These are phyloP conservation scores for Dromococcyx pavoninus DNA, from an alignment of 2,797 vertebrate genomes.

Conservation along the genomic window DNA sequence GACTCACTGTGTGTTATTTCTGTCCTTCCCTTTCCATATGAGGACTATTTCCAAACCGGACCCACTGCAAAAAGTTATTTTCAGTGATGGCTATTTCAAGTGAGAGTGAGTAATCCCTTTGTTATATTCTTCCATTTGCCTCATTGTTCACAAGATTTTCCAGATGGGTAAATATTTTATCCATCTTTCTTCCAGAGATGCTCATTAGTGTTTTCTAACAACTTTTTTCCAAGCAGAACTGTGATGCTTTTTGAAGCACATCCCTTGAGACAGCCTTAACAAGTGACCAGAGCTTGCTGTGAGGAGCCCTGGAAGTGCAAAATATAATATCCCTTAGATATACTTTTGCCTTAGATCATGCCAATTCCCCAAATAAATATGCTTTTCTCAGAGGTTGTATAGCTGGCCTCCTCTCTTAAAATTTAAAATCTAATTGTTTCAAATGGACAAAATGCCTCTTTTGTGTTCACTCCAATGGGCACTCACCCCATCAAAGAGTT, in stretches of 20 bases:
- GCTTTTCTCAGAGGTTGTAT: background rate
- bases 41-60: conserved; percentile 16
- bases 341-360: background rate
- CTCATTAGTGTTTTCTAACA: background rate
- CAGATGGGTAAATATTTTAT: background rate
- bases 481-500: background rate
- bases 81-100: background rate
- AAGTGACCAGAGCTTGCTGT: background rate
- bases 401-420: background rate
- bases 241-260: background rate
- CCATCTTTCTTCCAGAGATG: background rate
- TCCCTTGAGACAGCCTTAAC: background rate
- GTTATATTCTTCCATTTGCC: background rate
- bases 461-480: background rate
- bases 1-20: background rate
- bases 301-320: background rate
- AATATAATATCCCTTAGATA: background rate
- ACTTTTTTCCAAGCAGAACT: background rate
- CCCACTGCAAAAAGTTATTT: background rate
- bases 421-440: background rate
- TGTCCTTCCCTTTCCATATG: background rate
- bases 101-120: conserved; percentile 19
- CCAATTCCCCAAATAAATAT: background rate
- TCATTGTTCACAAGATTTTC: conserved; percentile 25
- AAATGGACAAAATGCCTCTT: fast-evolving